Conservation (phyloP, 2,888 invertebrate species). For the Synanthedon formicaeformis region DNA sequence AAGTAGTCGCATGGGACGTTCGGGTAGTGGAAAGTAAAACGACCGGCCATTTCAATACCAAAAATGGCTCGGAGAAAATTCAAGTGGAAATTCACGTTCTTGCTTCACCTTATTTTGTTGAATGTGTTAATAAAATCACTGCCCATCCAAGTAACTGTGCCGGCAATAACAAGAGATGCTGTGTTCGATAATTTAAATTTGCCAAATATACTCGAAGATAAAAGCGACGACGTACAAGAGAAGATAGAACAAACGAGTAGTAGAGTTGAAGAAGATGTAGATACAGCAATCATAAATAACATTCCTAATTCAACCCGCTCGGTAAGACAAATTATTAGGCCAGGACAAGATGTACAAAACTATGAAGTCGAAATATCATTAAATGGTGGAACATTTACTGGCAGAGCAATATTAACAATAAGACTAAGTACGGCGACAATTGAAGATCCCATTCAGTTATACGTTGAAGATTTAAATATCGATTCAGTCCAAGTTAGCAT, state of each 20-base stretch:
- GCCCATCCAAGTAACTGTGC: constrained; percentile 12
- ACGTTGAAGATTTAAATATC: constrained; percentile 22
- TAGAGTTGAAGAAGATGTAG: not conserved
- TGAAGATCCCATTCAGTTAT: constrained; percentile 22
- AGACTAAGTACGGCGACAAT: constrained; percentile 16
- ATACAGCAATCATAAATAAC: not conserved
- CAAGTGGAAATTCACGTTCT: constrained; percentile 31
- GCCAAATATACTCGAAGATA: not conserved
- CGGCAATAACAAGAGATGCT: constrained; percentile 1
- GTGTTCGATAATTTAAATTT: not conserved
- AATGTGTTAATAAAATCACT: constrained; percentile 28
- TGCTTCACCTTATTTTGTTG: constrained; percentile 20
- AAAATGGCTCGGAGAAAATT: constrained; percentile 42
- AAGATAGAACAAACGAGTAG: not conserved
- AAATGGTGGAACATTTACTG: constrained; percentile 23
- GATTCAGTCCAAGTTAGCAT: constrained; percentile 24
- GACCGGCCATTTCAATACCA: constrained; percentile 17
- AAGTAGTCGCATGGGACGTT: constrained; percentile 23
- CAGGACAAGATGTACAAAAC: constrained; percentile 23
- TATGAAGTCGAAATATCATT: constrained; percentile 30
- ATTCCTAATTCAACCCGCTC: not conserved
- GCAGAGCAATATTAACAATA: constrained; percentile 28
- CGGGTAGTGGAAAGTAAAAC: constrained; percentile 10
- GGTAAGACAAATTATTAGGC: constrained; percentile 15
- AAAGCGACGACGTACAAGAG: not conserved